These are phyloP conservation scores for Drosophila kurseongensis DNA, from an alignment of 1,140 invertebrate genomes.

Conservation along the genomic window DNA sequence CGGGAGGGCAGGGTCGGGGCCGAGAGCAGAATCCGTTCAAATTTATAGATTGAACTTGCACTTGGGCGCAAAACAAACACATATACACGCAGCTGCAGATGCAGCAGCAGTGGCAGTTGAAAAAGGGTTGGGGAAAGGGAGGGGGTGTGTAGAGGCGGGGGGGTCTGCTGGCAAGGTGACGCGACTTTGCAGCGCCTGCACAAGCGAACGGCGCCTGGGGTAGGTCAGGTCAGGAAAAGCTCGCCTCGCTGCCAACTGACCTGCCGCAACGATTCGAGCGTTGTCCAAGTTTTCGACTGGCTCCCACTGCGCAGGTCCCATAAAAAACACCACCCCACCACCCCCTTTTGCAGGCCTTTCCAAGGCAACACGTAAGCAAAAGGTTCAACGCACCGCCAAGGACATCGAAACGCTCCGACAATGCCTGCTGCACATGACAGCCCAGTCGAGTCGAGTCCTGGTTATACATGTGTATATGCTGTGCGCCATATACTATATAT, in stretches of 20 bases:
- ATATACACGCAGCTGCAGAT: slow-evolving; percentile 16
- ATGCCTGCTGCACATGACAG: slow-evolving; percentile 51
- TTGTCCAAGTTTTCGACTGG: slow-evolving; percentile 29
- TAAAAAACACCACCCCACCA: not conserved
- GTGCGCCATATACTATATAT: not conserved
- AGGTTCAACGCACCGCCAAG: slow-evolving; percentile 80
- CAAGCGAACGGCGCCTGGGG: slow-evolving; percentile 38
- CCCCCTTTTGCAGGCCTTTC: slow-evolving; percentile 23
- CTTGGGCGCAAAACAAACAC: slow-evolving; percentile 70
- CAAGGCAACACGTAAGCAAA: slow-evolving; percentile 73
- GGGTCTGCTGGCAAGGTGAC: slow-evolving; percentile 21
- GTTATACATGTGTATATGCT: not conserved
- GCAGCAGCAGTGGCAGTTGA: not conserved
- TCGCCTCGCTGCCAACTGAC: slow-evolving; percentile 58
- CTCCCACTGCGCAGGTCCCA: slow-evolving; percentile 58
- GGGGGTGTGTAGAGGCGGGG: too few relatives aligned
- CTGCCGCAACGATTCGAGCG: slow-evolving; percentile 57
- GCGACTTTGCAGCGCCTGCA: slow-evolving; percentile 48
- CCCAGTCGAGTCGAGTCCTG: slow-evolving; percentile 21
- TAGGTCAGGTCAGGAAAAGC: slow-evolving; percentile 62
- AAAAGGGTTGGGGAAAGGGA: not conserved
- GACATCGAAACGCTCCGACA: slow-evolving; percentile 67
- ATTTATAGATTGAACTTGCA: slow-evolving; percentile 82
- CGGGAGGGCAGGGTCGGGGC: slow-evolving; percentile 59
- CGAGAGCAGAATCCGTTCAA: slow-evolving; percentile 73